Evolutionary conservation across 2,888 invertebrate genomes (phyloP).

Genomic region (Epinotia ramella): DNA sequence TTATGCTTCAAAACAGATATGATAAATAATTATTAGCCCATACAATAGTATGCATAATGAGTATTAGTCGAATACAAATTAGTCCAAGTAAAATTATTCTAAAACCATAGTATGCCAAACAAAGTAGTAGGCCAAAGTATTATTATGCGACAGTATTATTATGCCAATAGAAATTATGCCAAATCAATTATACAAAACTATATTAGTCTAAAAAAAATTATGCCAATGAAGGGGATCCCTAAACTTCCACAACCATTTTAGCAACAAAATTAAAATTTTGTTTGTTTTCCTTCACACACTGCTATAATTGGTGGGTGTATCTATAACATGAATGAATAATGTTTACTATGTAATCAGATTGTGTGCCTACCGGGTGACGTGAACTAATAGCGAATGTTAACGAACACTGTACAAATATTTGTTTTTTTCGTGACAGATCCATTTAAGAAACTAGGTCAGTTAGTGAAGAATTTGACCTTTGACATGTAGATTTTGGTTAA

Average conservation of each 20-base stretch:
- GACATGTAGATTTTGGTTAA: conserved; percentile 21
- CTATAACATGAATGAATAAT: conserved; percentile 7
- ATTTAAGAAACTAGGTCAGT: conserved; percentile 45
- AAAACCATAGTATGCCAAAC: no score
- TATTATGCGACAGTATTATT: no score
- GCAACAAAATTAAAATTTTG: neutral
- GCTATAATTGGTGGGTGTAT: neutral
- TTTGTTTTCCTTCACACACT: conserved; percentile 5
- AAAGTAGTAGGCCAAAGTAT: no score
- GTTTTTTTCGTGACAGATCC: conserved; percentile 43
- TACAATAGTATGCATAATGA: no score
- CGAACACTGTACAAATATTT: conserved; percentile 36
- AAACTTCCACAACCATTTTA: neutral
- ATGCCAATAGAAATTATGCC: no score
- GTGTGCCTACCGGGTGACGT: neutral
- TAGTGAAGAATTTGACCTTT: conserved; percentile 40
- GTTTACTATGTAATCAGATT: neutral
- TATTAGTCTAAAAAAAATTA: no score
- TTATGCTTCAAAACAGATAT: no score
- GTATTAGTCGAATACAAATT: no score
- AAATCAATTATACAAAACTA: no score
- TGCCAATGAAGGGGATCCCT: no score
- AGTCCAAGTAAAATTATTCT: no score
- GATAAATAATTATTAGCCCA: no score
- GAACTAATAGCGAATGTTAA: conserved; percentile 1